phyloP scores from a whole-genome alignment of 2,113 vertebrate species.

The Mungos mungo region DNA sequence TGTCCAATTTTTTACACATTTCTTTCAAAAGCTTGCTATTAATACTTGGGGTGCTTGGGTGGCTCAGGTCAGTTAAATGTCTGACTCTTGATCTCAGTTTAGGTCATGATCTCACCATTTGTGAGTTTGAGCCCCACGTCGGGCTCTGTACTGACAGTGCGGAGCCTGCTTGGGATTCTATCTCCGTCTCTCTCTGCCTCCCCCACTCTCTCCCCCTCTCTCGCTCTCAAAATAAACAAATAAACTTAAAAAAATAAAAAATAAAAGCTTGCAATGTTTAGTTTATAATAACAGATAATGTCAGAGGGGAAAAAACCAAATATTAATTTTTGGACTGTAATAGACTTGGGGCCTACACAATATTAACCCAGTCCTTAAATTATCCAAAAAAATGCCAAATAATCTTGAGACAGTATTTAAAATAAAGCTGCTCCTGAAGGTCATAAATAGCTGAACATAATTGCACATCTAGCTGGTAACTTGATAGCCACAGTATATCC shows the following conservation, averaged over 20 bases:
- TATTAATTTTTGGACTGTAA: background rate
- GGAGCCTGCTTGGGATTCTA: too few species aligned
- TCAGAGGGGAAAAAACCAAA: background rate
- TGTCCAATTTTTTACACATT: fast-evolving
- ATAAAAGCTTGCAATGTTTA: background rate
- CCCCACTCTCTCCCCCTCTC: too few species aligned
- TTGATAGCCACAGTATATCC: background rate
- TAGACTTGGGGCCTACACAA: background rate
- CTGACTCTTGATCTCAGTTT: too few species aligned
- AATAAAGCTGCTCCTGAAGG: background rate
- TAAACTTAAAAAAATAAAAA: too few species aligned
- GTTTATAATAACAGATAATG: background rate
- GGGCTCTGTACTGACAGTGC: too few species aligned
- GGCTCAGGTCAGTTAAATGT: too few species aligned
- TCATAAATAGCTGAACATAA: background rate
- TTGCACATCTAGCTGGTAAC: background rate
- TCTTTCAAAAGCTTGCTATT: background rate
- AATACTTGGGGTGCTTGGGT: too few species aligned
- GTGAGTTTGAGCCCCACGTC: too few species aligned
- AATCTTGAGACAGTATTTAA: background rate
- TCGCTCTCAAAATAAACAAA: too few species aligned
- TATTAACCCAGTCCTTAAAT: background rate
- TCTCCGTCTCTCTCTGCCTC: too few species aligned
- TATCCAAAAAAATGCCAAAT: background rate
- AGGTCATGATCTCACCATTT: too few species aligned